phyloP scores from a whole-genome alignment of 2,113 vertebrate genomes.

The Passer montanus region DNA sequence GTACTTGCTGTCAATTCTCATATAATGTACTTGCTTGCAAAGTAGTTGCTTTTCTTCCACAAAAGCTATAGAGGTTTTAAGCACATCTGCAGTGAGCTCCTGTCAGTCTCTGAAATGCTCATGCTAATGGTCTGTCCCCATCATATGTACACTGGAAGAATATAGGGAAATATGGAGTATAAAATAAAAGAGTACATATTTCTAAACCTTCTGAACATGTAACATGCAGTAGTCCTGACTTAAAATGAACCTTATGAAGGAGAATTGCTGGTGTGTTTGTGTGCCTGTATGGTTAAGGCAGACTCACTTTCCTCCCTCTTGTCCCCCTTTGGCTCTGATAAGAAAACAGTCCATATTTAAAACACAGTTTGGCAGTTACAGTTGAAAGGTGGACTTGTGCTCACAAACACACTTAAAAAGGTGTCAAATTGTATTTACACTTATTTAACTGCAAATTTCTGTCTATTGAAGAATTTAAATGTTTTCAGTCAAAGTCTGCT shows the following conservation, averaged over 20 bases:
- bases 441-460: conserved; percentile 8
- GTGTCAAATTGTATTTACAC: not conserved
- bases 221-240: not conserved
- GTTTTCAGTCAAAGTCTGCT: not conserved
- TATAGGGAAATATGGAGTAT: not conserved
- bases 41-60: not conserved
- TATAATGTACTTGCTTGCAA: not conserved
- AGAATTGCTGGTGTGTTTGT: not conserved
- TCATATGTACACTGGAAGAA: not conserved
- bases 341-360: not conserved
- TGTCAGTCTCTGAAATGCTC: not conserved
- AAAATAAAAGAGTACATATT: not conserved
- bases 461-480: not conserved
- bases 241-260: not conserved
- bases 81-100: not conserved
- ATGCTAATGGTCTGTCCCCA: not conserved
- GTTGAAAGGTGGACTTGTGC: not conserved
- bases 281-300: not conserved
- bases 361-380: not conserved
- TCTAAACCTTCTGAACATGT: not conserved
- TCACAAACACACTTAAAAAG: not conserved
- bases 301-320: not conserved
- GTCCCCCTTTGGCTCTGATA: not conserved
- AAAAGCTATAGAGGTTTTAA: not conserved
- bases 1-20: not conserved